Evolutionary conservation across 2,113 vertebrate genomes (phyloP).

Genomic region (Pseudolaguvia tuberculata): DNA sequence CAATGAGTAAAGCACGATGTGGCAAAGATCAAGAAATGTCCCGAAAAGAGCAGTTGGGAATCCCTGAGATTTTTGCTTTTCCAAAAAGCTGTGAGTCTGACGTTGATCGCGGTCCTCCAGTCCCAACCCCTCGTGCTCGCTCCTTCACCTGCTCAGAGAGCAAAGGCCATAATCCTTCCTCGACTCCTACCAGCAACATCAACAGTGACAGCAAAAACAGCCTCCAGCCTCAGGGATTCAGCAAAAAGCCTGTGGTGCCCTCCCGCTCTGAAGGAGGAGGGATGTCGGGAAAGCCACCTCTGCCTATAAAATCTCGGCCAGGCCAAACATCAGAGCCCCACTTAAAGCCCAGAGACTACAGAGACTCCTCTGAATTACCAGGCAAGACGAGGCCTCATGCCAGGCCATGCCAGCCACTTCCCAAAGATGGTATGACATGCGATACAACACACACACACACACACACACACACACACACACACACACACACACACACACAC

Average conservation of each 20-base stretch:
- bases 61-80: slow-evolving; percentile 59
- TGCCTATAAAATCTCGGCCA: slow-evolving; percentile 76
- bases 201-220: not conserved
- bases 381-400: slow-evolving; percentile 61
- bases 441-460: not conserved
- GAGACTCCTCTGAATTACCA: slow-evolving; percentile 76
- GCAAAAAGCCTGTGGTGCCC: slow-evolving; percentile 78
- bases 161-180: slow-evolving; percentile 58
- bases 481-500: too few relatives aligned
- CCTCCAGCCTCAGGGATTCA: slow-evolving; percentile 41
- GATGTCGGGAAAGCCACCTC: slow-evolving; percentile 67
- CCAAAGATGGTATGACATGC: slow-evolving; percentile 58
- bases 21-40: slow-evolving; percentile 73
- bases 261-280: slow-evolving; percentile 73
- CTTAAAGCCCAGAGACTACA: slow-evolving; percentile 76
- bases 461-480: too few relatives aligned
- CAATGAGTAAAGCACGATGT: slow-evolving; percentile 61
- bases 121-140: slow-evolving; percentile 74
- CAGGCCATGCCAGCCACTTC: slow-evolving; percentile 53
- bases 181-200: slow-evolving; percentile 5
- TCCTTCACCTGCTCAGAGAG: slow-evolving; percentile 81
- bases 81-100: slow-evolving; percentile 73
- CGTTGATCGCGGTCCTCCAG: slow-evolving; percentile 57
- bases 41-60: slow-evolving; percentile 67
- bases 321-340: slow-evolving; percentile 68